These are phyloP conservation scores for Amphipoea lucens DNA, from an alignment of 2,888 invertebrate genomes.

Conservation along the genomic window DNA sequence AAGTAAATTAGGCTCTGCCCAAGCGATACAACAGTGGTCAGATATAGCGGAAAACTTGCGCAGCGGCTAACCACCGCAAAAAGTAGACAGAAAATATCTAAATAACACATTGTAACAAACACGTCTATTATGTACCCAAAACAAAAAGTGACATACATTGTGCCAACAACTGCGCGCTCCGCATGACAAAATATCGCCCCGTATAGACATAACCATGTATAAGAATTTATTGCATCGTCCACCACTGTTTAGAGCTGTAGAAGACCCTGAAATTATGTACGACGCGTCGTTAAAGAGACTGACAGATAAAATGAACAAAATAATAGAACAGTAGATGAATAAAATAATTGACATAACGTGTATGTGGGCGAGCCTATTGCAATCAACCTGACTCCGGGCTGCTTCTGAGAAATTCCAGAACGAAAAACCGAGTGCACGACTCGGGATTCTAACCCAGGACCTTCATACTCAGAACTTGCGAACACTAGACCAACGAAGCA, in stretches of 20 bases:
- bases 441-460: background rate
- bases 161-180: slow-evolving; percentile 31
- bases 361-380: background rate
- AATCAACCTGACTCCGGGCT: background rate
- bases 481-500: background rate
- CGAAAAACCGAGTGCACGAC: background rate
- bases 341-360: background rate
- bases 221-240: slow-evolving; percentile 43
- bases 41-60: background rate
- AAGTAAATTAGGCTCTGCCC: background rate
- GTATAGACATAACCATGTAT: slow-evolving; percentile 15
- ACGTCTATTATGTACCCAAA: background rate
- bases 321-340: background rate
- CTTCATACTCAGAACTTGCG: background rate
- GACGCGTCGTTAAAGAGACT: slow-evolving; percentile 21
- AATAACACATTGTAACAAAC: slow-evolving; percentile 14
- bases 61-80: background rate
- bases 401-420: background rate
- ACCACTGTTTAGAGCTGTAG: slow-evolving; percentile 47
- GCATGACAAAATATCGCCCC: slow-evolving; percentile 36
- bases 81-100: background rate
- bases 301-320: slow-evolving; percentile 7
- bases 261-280: slow-evolving; percentile 35
- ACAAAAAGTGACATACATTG: slow-evolving; percentile 16
- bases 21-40: background rate